A percentile compares a stretch with the other conserved stretches of the same genome.
Conservation (phyloP, 2,113 vertebrate species). For the Periophthalmus modestus region DNA sequence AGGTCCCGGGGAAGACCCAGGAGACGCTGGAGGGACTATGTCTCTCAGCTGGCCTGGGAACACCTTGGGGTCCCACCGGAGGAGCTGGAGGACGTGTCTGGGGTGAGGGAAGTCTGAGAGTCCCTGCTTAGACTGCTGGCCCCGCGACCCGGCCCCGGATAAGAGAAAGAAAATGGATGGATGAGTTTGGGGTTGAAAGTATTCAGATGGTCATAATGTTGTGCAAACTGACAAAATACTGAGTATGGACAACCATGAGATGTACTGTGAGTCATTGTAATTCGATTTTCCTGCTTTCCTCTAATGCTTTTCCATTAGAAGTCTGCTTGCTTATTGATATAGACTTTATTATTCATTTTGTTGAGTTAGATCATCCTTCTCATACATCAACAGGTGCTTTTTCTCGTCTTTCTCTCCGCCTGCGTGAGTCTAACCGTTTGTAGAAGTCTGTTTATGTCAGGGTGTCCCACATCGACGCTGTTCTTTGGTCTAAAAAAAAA, state of each 20-base stretch:
- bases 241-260: no score
- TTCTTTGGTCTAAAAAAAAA: constrained; percentile 51
- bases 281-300: neutral
- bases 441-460: constrained; percentile 28
- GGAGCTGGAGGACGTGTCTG: no score
- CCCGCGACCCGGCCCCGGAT: no score
- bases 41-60: no score
- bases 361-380: neutral
- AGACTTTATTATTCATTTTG: neutral
- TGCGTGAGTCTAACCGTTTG: constrained; percentile 24
- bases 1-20: no score
- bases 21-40: no score
- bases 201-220: neutral
- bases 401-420: neutral
- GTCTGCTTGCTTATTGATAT: neutral
- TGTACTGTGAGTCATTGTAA: neutral
- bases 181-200: no score
- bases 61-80: no score
- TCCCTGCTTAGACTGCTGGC: no score
- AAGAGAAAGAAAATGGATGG: no score
- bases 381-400: neutral
- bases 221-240: neutral
- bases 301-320: neutral
- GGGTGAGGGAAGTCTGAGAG: no score
- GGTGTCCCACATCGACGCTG: constrained; percentile 30